phyloP scores from a whole-genome alignment of 1,140 invertebrate genomes.

The Bombus impatiens region DNA sequence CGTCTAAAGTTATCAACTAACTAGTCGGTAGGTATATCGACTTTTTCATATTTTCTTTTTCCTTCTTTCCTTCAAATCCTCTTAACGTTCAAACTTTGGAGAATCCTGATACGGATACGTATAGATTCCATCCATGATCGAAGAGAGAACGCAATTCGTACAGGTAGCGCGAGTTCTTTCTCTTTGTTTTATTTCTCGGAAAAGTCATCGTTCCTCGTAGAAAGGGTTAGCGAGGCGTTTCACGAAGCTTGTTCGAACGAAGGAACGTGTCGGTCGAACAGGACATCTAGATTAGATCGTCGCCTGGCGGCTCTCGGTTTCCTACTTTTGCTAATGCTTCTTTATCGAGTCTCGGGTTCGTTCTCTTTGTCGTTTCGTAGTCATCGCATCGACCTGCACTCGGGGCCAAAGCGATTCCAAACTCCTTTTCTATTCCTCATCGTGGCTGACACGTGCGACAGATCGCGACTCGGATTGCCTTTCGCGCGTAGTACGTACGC shows the following conservation, averaged over 20 bases:
- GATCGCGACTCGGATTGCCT: constrained; percentile 50
- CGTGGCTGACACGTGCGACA: constrained; percentile 44
- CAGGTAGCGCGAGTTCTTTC: neutral
- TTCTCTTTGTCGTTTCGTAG: constrained; percentile 46
- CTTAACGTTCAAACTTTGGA: too few species aligned
- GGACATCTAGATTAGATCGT: constrained; percentile 78
- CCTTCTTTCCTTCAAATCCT: too few species aligned
- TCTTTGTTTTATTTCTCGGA: neutral
- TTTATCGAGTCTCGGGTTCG: neutral
- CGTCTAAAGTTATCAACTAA: too few species aligned
- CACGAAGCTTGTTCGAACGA: constrained; percentile 68
- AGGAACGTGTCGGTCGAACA: constrained; percentile 67
- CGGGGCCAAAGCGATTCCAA: constrained; percentile 41
- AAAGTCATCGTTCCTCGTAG: constrained; percentile 8
- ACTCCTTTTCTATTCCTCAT: constrained; percentile 17
- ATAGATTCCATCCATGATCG: too few species aligned
- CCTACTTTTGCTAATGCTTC: neutral
- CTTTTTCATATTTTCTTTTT: too few species aligned
- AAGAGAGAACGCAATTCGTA: neutral
- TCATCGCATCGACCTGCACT: constrained; percentile 53
- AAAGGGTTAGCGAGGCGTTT: constrained; percentile 65
- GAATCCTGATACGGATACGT: too few species aligned
- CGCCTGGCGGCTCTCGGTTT: constrained; percentile 54
- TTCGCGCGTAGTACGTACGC: constrained; percentile 49
- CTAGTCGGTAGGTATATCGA: too few species aligned